Evolutionary conservation across 1,140 invertebrate genomes (phyloP), one percentile per base, ranked within the genome.

Genomic region (Drosophila tsacasi): DNA sequence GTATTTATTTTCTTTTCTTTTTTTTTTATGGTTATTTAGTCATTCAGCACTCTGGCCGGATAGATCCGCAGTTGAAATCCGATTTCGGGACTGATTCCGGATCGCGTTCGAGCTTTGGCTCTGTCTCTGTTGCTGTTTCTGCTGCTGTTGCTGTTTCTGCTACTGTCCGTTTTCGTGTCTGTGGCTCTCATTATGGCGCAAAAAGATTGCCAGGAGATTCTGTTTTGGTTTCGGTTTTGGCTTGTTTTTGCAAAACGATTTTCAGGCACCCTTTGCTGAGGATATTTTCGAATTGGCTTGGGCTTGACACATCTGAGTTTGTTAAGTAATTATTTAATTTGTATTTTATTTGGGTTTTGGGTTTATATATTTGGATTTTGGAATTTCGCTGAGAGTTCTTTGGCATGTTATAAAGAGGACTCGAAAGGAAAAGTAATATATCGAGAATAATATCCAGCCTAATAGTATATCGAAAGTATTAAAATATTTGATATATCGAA

Each of bases 121-220:
- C 64, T 63, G 65, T 63, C 44, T 57, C 25, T 37, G 32, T 15
- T 57, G 35, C 44, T 35, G 50, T 27, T 32, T 4, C 27, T 27
- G 27, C 27, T 44, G 40, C 23, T 37, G 32, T 13, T 63, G 27
- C 44, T 35, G 42, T 30, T 35, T 19, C 59, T 63, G 63, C 68
- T 60, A 12, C 37, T 72, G 44, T 46, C 44, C 69, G 66, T 42
- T 67, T 37, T 55, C 40, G 64, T 59, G 54, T 72, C 67, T 62
- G 65, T 59, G 71, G 55, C 65, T 65, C 62, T 86, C 83, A 85
- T 85, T 82, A 76, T 79, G 75, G 50, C 62, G 83, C 58, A 68
- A 60, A 81, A 54, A 84, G 82, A 79, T 79, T 81, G 54, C 66
- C 27, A 44, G 30, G 60, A 73, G 77, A 79, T 59, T 79, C 52